A percentile compares a stretch with the other conserved stretches of the same genome.
These are phyloP conservation scores for Galagoides demidoff DNA, from an alignment of 2,797 vertebrate species.

Conservation along the genomic window DNA sequence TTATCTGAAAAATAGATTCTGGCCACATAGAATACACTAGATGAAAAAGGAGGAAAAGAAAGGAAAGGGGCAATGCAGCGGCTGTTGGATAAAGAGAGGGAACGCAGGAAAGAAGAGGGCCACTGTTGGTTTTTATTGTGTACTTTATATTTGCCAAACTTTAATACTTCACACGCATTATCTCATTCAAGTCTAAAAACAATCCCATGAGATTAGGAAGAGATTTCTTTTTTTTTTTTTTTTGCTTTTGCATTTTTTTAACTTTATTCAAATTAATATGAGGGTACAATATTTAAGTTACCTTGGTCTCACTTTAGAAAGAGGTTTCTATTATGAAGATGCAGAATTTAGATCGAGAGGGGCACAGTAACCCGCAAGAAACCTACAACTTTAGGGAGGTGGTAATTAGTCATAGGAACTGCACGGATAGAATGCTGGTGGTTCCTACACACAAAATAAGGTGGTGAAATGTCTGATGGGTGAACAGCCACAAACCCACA, in stretches of 20 bases:
- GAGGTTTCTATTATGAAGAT: background rate
- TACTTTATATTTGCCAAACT: background rate
- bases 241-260: too few relatives aligned
- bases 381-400: background rate
- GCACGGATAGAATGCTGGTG: background rate
- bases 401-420: background rate
- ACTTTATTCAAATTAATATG: too few relatives aligned
- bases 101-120: background rate
- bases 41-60: background rate
- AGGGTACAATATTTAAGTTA: too few relatives aligned
- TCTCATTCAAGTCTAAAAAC: background rate
- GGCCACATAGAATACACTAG: background rate
- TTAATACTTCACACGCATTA: background rate
- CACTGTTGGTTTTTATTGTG: background rate
- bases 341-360: background rate
- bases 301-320: too few relatives aligned
- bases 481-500: background rate
- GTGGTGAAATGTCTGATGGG: background rate
- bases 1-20: background rate
- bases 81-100: background rate
- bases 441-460: background rate
- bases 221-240: background rate
- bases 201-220: background rate
- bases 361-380: background rate
- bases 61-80: background rate